Conservation (phyloP, 2,113 vertebrate genomes). For the Chloroceryle aenea region DNA sequence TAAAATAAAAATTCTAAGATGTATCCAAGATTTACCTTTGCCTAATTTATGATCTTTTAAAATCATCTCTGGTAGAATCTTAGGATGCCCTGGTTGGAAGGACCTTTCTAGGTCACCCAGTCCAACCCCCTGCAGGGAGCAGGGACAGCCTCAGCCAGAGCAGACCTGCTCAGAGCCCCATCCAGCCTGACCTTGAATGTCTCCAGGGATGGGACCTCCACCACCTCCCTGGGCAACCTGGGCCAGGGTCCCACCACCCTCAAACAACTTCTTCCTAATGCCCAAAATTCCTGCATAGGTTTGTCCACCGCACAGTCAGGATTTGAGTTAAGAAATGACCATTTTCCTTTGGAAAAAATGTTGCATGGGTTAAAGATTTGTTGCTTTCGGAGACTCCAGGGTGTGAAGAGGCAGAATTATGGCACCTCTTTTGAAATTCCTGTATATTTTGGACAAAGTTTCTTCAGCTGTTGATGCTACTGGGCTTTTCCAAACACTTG, state of each 20-base stretch:
- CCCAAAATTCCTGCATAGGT: not conserved
- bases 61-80: not conserved
- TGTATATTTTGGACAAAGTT: not conserved
- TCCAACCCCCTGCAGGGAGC: too few relatives aligned
- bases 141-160: too few relatives aligned
- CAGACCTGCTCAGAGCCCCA: too few relatives aligned
- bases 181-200: too few relatives aligned
- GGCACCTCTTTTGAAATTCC: not conserved
- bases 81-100: too few relatives aligned
- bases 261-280: too few relatives aligned
- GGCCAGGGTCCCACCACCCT: too few relatives aligned
- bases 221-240: too few relatives aligned
- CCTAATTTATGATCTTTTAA: not conserved
- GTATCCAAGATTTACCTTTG: not conserved
- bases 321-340: not conserved
- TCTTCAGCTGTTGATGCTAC: not conserved
- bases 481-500: not conserved
- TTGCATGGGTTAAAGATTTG: not conserved
- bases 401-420: not conserved
- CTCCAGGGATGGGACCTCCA: too few relatives aligned
- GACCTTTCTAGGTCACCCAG: too few relatives aligned
- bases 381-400: not conserved
- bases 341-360: not conserved
- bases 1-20: not conserved
- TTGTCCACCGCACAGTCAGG: not conserved